A percentile compares a stretch with the other conserved stretches of the same genome.
Evolutionary conservation across 2,888 invertebrate genomes (phyloP).

Genomic region (Trichacis sp.): DNA sequence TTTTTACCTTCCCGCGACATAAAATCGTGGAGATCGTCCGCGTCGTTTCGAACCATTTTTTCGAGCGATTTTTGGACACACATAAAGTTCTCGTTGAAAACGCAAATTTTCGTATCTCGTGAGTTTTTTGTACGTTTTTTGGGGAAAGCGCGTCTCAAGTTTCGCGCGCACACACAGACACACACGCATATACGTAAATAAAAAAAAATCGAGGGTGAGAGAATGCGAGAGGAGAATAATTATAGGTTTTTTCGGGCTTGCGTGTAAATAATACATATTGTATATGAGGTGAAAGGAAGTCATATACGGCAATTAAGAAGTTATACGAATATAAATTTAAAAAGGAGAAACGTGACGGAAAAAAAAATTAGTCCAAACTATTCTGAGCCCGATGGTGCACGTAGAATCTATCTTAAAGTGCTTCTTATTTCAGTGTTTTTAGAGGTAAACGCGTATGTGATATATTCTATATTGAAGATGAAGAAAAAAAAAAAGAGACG

Average conservation of each 20-base stretch:
- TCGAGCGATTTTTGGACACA: slow-evolving; percentile 15
- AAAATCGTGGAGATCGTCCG: slow-evolving; percentile 58
- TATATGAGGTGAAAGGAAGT: slow-evolving; percentile 47
- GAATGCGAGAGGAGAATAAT: slow-evolving; percentile 30
- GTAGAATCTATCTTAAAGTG: slow-evolving; percentile 70
- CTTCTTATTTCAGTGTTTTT: slow-evolving; percentile 70
- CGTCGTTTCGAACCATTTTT: slow-evolving; percentile 32
- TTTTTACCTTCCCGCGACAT: slow-evolving; percentile 21
- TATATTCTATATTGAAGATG: slow-evolving; percentile 67
- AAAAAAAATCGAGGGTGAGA: slow-evolving; percentile 45
- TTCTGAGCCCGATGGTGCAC: slow-evolving; percentile 63
- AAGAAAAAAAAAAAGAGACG: slow-evolving; percentile 26
- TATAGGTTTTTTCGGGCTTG: slow-evolving; percentile 51
- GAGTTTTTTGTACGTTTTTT: slow-evolving; percentile 52
- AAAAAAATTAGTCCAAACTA: slow-evolving; percentile 60
- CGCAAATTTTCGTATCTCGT: slow-evolving; percentile 49
- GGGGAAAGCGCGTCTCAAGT: slow-evolving; percentile 34
- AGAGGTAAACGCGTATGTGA: slow-evolving; percentile 69
- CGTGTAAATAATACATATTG: slow-evolving; percentile 60
- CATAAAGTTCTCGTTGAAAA: slow-evolving; percentile 27
- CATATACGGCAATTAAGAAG: slow-evolving; percentile 60
- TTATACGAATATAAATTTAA: slow-evolving; percentile 49
- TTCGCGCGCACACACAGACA: slow-evolving; percentile 56
- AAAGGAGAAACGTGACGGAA: slow-evolving; percentile 32
- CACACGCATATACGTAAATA: slow-evolving; percentile 61